Base-by-base conservation (phyloP, 2,797 vertebrate genomes). In the Malacoctenus gilli region DNA sequence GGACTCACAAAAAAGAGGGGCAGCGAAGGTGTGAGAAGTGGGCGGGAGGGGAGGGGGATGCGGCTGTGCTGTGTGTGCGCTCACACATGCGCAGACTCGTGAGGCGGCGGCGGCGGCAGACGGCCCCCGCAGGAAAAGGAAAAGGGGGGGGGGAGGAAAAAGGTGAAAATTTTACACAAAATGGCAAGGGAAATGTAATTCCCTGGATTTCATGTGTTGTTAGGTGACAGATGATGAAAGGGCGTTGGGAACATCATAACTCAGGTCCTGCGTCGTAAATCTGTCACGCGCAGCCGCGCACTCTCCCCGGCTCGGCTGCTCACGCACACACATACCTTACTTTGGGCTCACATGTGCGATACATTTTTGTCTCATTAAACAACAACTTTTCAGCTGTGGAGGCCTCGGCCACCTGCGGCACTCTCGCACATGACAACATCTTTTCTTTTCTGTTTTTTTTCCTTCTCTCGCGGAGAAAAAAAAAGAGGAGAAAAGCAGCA, bases 161-260 rank as follows among this genome's bases (percentile, higher is more conserved):
- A 84, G 68, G 86, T 85, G 80, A 80, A 71, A 67, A 85, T 80
- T 89, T 89, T 83, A 87, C 73, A 84, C 58, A 60, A 76, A 82
- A 82, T 73, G 62, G 59, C 68, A 75, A 72, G 74, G 70, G 64
- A 74, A 51, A 69, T 72, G 49, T 65, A 78, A 82, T 72, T 69
- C 69, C 14, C 37, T 75, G 60, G 58, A 80, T 82, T 77, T 84
- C 68, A 58, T 67, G 59, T 81, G 77, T 75, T 67, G 72, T 67
- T 65, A 73, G 79, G 75, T 78, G 76, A 87, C 72, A 70, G 68
- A 71, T 68, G 79, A 87, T 79, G 66, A 82, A 82, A 85, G 62
- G 22, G 68, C 68, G n/a, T 58, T 40, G 42, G 75, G 59, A 75
- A 80, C 40, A 53, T 79, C 82, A 71, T 80, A 85, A 85, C 56